Evolutionary conservation across 2,888 invertebrate genomes (phyloP).

Genomic region (Drosophila bunnanda): DNA sequence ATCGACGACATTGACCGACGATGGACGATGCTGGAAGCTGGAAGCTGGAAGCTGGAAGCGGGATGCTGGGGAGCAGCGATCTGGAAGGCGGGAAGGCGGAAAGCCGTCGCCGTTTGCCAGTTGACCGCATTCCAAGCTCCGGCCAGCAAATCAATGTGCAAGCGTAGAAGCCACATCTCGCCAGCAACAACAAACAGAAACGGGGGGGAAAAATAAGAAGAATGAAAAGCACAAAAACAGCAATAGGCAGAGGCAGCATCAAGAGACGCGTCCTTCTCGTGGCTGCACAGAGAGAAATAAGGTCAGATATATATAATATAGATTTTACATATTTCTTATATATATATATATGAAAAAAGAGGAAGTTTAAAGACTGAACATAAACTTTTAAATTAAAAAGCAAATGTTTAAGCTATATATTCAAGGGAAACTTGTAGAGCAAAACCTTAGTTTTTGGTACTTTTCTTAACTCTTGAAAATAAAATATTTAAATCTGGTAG

Average conservation of each 20-base stretch:
- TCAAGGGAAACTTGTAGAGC: background rate
- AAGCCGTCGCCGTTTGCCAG: constrained; percentile 48
- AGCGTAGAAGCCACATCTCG: constrained; percentile 63
- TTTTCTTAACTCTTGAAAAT: background rate
- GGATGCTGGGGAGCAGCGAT: constrained; percentile 1
- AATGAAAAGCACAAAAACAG: constrained; percentile 8
- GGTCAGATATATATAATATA: too few species aligned
- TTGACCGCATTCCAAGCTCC: constrained; percentile 70
- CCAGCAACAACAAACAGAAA: constrained; percentile 15
- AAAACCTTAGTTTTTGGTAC: background rate
- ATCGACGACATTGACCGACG: constrained; percentile 70
- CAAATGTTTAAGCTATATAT: background rate
- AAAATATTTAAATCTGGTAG: background rate
- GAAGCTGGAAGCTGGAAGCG: constrained; percentile 35
- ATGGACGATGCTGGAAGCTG: constrained; percentile 33
- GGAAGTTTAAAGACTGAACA: too few species aligned
- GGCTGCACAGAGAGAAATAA: constrained; percentile 1
- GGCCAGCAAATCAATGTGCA: constrained; percentile 72
- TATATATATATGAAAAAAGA: too few species aligned
- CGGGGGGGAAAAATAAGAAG: background rate
- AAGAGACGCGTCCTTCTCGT: constrained; percentile 55
- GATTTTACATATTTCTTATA: too few species aligned
- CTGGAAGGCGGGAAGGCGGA: constrained; percentile 24
- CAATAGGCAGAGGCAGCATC: constrained; percentile 13
- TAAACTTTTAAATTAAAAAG: too few species aligned